Evolutionary conservation across 1,140 invertebrate species (phyloP), one percentile per base, ranked within the genome.

Genomic region (Scaptomyza montana): DNA sequence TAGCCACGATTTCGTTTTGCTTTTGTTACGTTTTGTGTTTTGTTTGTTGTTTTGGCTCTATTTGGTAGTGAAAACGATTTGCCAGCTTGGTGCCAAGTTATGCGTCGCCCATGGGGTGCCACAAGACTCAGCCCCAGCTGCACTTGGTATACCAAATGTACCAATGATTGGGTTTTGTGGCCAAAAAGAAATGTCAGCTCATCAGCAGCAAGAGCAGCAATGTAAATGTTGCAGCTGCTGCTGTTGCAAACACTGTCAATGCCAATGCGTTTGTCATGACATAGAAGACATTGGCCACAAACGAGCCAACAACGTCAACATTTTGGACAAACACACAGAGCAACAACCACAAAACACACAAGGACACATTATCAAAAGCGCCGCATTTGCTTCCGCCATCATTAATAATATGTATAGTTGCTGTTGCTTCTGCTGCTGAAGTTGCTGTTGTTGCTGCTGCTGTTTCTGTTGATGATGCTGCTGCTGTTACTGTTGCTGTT

Each of bases 41-140:
- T 53, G 56, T 16, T 16, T 16, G 16, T 16, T 9, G 47, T 79
- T 76, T 68, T 53, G 56, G 59, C 81, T 86, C 81, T 82, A 82
- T 87, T 87, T 87, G 82, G 82, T 77, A 89, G 81, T 85, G 81
- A 80, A 85, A 87, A 87, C 82, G 82, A 87, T 87, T 87, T 87
- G 82, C 82, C 82, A 87, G 84, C 74, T 78, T 78, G 84, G 82
- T 87, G 82, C 75, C 84, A 87, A 87, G 82, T 89, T 87, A 87
- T 89, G 82, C 82, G 82, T 85, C 74, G 81, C 82, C 74, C 60
- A 53, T 71, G 76, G 68, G 65, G 50, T 59, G 21, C 39, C 39
- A 43, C 39, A n/a, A 43, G n/a, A 12, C 12, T 63, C 49, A 43
- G 25, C 39, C 25, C 28, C 30, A 33, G 51, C 70, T 68, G 56